These are phyloP conservation scores for Oophaga pumilio DNA, from an alignment of 2,113 vertebrate species.

Conservation along the genomic window DNA sequence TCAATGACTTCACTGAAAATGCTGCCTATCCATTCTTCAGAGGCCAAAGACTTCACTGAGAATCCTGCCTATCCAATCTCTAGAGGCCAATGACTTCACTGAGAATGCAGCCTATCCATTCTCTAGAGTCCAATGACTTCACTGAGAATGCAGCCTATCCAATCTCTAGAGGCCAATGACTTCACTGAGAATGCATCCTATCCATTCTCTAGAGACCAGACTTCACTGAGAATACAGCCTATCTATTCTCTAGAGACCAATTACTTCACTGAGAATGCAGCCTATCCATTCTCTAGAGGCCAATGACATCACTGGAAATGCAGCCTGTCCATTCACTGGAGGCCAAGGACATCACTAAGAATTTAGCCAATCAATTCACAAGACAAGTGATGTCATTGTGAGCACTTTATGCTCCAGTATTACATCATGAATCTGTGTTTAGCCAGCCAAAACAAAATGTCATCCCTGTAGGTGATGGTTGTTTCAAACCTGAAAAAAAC, in stretches of 20 bases:
- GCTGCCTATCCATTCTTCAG: background rate
- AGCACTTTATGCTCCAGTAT: background rate
- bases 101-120: background rate
- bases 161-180: background rate
- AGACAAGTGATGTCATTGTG: background rate
- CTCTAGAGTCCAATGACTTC: background rate
- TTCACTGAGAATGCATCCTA: background rate
- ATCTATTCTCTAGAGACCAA: background rate
- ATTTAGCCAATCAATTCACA: background rate
- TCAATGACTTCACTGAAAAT: background rate
- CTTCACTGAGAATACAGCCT: background rate
- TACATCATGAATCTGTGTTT: background rate
- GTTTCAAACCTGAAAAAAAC: background rate
- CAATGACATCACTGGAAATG: background rate
- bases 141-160: background rate
- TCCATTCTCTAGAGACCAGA: background rate
- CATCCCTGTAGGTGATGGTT: background rate
- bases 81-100: background rate
- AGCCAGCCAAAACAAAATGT: background rate
- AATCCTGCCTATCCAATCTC: background rate
- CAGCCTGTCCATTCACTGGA: no score
- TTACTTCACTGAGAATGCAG: no score
- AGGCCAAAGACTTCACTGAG: background rate
- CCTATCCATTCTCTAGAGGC: no score
- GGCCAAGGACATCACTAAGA: no score